Conservation (phyloP, 2,797 vertebrate species). For the Acrocephalus scirpaceus region DNA sequence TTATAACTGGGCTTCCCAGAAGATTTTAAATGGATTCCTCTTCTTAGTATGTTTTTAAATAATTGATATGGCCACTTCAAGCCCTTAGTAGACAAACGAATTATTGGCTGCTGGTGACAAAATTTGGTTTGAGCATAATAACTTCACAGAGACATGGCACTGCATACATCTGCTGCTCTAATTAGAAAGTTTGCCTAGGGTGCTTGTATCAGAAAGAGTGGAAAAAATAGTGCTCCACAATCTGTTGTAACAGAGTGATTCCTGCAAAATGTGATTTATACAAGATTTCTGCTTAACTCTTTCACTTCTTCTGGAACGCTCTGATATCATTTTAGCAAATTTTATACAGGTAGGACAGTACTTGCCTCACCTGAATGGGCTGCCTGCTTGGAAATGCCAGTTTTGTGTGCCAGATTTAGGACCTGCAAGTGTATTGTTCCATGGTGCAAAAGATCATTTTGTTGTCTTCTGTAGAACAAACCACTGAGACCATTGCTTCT, state of each 20-base stretch:
- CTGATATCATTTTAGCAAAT: background rate
- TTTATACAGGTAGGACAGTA: background rate
- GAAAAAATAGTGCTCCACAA: constrained; percentile 49
- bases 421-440: background rate
- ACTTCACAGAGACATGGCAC: constrained; percentile 46
- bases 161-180: constrained; percentile 70
- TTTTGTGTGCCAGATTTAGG: background rate
- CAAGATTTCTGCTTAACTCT: constrained; percentile 20
- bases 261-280: constrained; percentile 34
- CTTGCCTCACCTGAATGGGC: background rate
- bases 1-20: constrained; percentile 64
- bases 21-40: constrained; percentile 68
- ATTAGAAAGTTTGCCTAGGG: constrained; percentile 70
- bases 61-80: constrained; percentile 60
- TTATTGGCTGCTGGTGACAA: constrained; percentile 58
- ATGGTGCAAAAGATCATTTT: background rate
- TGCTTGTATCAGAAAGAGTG: constrained; percentile 55
- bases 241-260: constrained; percentile 58
- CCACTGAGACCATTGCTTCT: background rate
- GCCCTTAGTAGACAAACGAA: constrained; percentile 46
- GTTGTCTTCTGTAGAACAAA: background rate
- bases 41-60: constrained; percentile 62
- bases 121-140: constrained; percentile 56
- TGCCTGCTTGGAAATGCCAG: background rate
- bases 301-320: background rate